A percentile compares a stretch with the other conserved stretches of the same genome.
Evolutionary conservation across 2,888 invertebrate genomes (phyloP).

Genomic region (Oligia latruncula): DNA sequence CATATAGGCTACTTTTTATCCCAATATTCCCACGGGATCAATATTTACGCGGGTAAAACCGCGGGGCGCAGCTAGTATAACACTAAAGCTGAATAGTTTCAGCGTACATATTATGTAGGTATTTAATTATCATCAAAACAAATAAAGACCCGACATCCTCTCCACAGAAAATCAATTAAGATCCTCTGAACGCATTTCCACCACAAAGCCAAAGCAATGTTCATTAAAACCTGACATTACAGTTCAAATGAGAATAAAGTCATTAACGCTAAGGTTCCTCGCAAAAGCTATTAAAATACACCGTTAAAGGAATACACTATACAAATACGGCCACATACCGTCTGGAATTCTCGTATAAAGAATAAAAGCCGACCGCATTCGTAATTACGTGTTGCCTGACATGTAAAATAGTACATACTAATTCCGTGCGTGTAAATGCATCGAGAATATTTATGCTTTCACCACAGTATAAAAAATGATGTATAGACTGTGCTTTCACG

Average conservation of each 20-base stretch:
- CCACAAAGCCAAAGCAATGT: conserved; percentile 21
- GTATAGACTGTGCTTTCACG: conserved; percentile 35
- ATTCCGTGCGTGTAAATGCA: conserved; percentile 36
- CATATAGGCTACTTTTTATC: too few relatives aligned
- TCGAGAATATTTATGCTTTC: too few relatives aligned
- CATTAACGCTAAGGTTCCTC: conserved; percentile 32
- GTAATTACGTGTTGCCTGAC: conserved; percentile 46
- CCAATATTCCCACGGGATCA: too few relatives aligned
- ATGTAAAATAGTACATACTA: conserved; percentile 19
- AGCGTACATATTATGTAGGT: too few relatives aligned
- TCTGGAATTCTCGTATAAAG: conserved; percentile 45
- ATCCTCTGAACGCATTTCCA: conserved; percentile 13
- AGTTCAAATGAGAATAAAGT: conserved; percentile 42
- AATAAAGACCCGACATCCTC: background rate
- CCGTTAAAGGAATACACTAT: conserved; percentile 38
- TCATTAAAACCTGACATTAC: conserved; percentile 50
- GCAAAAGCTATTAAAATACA: conserved; percentile 46
- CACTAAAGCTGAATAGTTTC: background rate
- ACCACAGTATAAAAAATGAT: too few relatives aligned
- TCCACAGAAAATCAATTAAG: conserved; percentile 29
- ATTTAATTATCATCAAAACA: background rate
- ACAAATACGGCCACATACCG: conserved; percentile 25
- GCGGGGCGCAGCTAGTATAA: background rate
- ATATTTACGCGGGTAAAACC: too few relatives aligned
- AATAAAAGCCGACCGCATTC: conserved; percentile 41